phyloP scores from a whole-genome alignment of 2,797 vertebrate genomes.

The Botia kubotai region DNA sequence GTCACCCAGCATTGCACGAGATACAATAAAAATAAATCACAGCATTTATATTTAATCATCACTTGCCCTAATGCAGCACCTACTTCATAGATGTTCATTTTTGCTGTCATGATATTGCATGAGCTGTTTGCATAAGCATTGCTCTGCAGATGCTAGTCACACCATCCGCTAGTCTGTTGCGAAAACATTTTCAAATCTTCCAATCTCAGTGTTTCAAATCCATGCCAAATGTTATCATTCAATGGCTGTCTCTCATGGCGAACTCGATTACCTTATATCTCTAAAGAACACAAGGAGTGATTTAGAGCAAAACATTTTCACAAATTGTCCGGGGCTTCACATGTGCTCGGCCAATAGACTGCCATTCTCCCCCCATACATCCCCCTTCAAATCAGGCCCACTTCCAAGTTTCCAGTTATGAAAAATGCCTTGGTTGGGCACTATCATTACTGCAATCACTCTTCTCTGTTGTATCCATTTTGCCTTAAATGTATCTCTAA shows the following conservation, averaged over 20 bases:
- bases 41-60: slow-evolving; percentile 68
- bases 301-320: slow-evolving; percentile 68
- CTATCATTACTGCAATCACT: slow-evolving; percentile 79
- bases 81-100: slow-evolving; percentile 50
- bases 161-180: slow-evolving; percentile 38
- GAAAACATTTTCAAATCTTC: slow-evolving; percentile 39
- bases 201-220: slow-evolving; percentile 5
- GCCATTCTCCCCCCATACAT: slow-evolving; percentile 51
- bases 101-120: slow-evolving; percentile 42
- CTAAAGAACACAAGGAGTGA: slow-evolving; percentile 63
- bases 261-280: slow-evolving; percentile 71
- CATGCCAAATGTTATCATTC: slow-evolving; percentile 56
- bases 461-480: slow-evolving; percentile 73
- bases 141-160: background rate
- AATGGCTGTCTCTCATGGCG: slow-evolving; percentile 52
- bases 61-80: slow-evolving; percentile 40
- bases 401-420: slow-evolving; percentile 74
- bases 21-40: slow-evolving; percentile 78
- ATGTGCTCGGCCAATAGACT: slow-evolving; percentile 46
- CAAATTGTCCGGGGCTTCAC: slow-evolving; percentile 67
- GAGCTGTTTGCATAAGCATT: too few relatives aligned
- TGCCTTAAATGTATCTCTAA: slow-evolving; percentile 69
- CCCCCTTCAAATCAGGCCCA: slow-evolving; percentile 60
- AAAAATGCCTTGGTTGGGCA: slow-evolving; percentile 76
- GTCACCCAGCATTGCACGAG: slow-evolving; percentile 78